Percentiles rank a stretch among this genome's conserved stretches.
These are phyloP conservation scores for Lasius fuliginosus DNA, from an alignment of 2,888 invertebrate genomes.

Conservation along the genomic window DNA sequence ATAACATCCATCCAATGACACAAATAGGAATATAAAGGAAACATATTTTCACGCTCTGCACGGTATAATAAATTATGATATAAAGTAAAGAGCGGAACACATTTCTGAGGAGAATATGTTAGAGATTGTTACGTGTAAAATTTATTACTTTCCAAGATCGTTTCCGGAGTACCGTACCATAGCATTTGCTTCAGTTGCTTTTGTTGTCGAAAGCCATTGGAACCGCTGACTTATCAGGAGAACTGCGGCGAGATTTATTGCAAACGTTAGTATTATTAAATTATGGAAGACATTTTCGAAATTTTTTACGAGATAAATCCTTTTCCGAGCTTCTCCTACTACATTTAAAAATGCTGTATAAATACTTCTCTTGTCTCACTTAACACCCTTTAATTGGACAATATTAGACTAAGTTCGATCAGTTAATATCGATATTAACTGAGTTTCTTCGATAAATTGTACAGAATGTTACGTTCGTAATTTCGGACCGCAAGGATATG, in stretches of 20 bases:
- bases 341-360: neutral
- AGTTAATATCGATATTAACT: conserved; percentile 26
- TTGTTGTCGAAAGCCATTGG: conserved; percentile 87
- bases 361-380: neutral
- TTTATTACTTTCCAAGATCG: conserved; percentile 77
- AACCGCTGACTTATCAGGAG: conserved; percentile 86
- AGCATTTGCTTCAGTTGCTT: conserved; percentile 87
- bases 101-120: neutral
- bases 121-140: conserved; percentile 17
- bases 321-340: neutral
- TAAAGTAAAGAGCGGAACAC: neutral
- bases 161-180: conserved; percentile 86
- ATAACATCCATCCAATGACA: neutral
- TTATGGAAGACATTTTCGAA: neutral
- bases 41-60: neutral
- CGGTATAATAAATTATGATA: conserved; percentile 6
- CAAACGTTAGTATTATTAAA: conserved; percentile 85
- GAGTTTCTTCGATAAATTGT: conserved; percentile 55
- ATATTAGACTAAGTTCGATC: conserved; percentile 11
- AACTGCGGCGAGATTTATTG: conserved; percentile 87
- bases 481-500: conserved; percentile 87
- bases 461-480: conserved; percentile 87
- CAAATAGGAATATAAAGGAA: neutral
- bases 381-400: neutral
- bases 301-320: neutral